Base-by-base conservation (phyloP, 2,797 vertebrate genomes). In the Threskiornis aethiopicus region DNA sequence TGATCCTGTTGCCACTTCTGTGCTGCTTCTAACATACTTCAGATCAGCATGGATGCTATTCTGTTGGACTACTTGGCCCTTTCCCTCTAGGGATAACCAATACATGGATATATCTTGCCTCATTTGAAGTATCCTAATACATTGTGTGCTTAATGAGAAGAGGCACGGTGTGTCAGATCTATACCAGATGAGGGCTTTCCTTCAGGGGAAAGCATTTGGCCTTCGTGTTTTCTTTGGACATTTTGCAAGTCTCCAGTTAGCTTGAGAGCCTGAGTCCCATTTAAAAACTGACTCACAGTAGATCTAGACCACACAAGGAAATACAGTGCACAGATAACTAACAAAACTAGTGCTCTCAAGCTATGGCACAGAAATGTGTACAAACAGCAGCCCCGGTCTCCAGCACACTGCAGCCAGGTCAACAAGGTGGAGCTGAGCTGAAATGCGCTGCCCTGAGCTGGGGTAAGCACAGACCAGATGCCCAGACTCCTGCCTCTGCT, bases 331-430 rank as follows among this genome's bases (percentile, higher is more conserved):
- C 33, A 66, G n/a, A 31, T 44, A 78, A 58, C 46, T 44, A 78
- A 58, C 46, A 70, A 58, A 65, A 69, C 21, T 9, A 39, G 20
- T 5, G 10, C 37, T 49, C 16, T 35, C 41, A 54, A 81, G 29
- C 37, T 49, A 5, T 0, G 0, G 25, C 1, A 4, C 42, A 58
- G 54, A 90, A 75, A 46, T 0, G 0, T 2, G 3, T 26, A 20
- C 4, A 1, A 67, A 26, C 18, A 28, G 19, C 61, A 84, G 21
- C 35, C 37, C 15, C 19, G 8, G 42, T 8, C 24, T 46, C 73
- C 39, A 66, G 37, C 33, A 22, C 19, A 2, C 6, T 15, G n/a
- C 37, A 77, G 2, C 16, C 29, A 24, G 58, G 37, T n/a, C 76
- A 61, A 6, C 22, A 42, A 72, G 31, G 16, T 20, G 44, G 29